Base-by-base conservation (phyloP, 1,140 invertebrate species). In the Nymphalis io region DNA sequence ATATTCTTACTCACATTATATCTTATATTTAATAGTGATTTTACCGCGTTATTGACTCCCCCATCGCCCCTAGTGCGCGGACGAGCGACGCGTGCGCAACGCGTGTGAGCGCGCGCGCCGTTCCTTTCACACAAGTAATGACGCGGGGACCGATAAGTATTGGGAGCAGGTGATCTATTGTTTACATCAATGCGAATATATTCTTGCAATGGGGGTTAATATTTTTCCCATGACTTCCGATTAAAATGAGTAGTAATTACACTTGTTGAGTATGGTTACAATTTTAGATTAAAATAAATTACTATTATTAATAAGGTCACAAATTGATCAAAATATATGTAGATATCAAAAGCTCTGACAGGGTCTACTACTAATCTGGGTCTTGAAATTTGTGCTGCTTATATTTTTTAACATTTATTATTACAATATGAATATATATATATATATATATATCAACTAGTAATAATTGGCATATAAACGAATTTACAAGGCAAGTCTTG, bases 31-130 rank as follows among this genome's bases (percentile, higher is more conserved):
- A 21, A 53, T 53, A 46, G 42, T 62, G 23, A 68, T 61, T 61
- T 70, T 57, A 66, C 51, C 57, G 61, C 20, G 20, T 27, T 40
- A 48, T 55, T 53, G 27, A 20, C 39, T 60, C 62, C 61, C 62
- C 62, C 61, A 53, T 58, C 33, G 18, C 46, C 53, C 61, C 48
- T 13, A 40, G 12, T 16, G 18, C 18, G 44, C 39, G 18, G 60
- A n/a, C 27, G 18, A 38, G 33, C 39, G 18, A 62, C 79, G 76
- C 76, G 80, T 81, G 80, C 74, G 74, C 48, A 40, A 63, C 80
- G 79, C 73, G 82, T 81, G 79, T 76, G 80, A 78, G 44, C 66
- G 73, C 64, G 74, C 62, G 72, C 72, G 70, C 69, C 48, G 38
- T 20, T 62, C 46, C 60, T 61, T 71, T 78, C 76, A 70, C 79